Conservation (phyloP, 1,140 invertebrate genomes). For the Spodoptera frugiperda region DNA sequence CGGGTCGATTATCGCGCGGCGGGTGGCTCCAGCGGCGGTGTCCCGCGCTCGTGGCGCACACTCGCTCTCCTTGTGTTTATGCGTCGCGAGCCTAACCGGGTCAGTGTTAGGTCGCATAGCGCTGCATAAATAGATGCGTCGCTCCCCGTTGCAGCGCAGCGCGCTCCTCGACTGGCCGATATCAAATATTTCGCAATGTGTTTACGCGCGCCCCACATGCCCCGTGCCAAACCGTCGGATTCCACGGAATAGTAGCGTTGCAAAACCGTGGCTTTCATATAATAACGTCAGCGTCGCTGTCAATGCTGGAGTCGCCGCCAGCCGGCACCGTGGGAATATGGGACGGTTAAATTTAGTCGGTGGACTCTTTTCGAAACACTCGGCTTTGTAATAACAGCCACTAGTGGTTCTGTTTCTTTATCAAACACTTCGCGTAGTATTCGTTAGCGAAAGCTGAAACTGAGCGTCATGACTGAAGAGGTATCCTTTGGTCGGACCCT, state of each 20-base stretch:
- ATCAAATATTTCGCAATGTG: conserved; percentile 72
- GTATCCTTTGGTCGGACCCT: no score
- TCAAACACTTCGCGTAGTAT: conserved; percentile 1
- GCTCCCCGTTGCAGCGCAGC: conserved; percentile 49
- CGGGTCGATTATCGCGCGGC: conserved; percentile 53
- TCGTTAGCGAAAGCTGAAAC: conserved; percentile 30
- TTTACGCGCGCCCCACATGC: conserved; percentile 64
- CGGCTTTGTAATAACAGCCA: neutral
- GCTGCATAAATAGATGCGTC: conserved; percentile 78
- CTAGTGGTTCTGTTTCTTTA: neutral
- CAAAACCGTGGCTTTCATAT: conserved; percentile 60
- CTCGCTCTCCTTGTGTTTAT: conserved; percentile 79
- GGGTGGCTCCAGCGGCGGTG: conserved; percentile 41
- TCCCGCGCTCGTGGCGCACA: conserved; percentile 47
- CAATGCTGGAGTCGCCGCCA: conserved; percentile 51
- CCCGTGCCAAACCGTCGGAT: conserved; percentile 69
- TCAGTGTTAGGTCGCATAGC: conserved; percentile 84
- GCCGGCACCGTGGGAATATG: conserved; percentile 69
- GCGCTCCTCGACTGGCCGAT: conserved; percentile 58
- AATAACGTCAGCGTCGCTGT: conserved; percentile 50
- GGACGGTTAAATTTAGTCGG: conserved; percentile 61
- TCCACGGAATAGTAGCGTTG: conserved; percentile 61
- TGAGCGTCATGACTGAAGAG: conserved; percentile 24
- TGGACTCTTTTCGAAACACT: conserved; percentile 51
- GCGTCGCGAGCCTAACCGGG: conserved; percentile 76